phyloP scores from a whole-genome alignment of 23 tunicate genomes.

The Styela plicata region DNA sequence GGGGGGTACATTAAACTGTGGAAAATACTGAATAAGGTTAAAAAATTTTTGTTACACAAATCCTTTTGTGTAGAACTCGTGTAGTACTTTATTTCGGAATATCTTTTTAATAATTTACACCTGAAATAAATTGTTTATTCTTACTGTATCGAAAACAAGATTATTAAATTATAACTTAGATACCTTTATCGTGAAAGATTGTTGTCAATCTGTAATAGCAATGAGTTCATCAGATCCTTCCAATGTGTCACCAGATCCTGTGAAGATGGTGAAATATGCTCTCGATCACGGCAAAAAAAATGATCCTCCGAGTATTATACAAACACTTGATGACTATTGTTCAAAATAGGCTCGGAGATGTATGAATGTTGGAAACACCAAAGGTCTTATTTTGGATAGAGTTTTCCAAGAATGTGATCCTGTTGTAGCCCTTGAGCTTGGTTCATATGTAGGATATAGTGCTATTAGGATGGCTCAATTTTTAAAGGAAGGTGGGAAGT shows the following conservation, averaged over 20 bases:
- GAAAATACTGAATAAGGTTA: no score
- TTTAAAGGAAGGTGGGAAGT: constrained; percentile 31
- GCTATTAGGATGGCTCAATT: constrained; percentile 54
- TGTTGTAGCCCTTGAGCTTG: constrained; percentile 45
- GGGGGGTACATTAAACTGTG: no score
- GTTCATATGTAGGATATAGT: constrained; percentile 73
- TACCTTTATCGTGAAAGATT: no score
- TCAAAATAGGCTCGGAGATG: not conserved
- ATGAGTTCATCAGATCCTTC: not conserved
- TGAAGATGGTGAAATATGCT: constrained; percentile 20
- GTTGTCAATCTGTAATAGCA: no score
- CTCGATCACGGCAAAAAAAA: constrained; percentile 18
- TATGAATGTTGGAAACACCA: constrained; percentile 56
- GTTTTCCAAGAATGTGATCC: constrained; percentile 41
- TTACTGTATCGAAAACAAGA: no score
- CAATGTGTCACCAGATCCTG: not conserved
- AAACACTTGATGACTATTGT: constrained; percentile 32
- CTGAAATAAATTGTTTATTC: no score
- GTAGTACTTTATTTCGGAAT: no score
- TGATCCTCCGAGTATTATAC: constrained; percentile 32
- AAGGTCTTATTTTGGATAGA: constrained; percentile 58
- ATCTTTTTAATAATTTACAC: no score
- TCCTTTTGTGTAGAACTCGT: no score
- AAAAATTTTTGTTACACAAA: no score
- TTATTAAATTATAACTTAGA: no score